These are phyloP conservation scores for Pangasius djambal DNA, from an alignment of 2,797 vertebrate species.

Conservation along the genomic window DNA sequence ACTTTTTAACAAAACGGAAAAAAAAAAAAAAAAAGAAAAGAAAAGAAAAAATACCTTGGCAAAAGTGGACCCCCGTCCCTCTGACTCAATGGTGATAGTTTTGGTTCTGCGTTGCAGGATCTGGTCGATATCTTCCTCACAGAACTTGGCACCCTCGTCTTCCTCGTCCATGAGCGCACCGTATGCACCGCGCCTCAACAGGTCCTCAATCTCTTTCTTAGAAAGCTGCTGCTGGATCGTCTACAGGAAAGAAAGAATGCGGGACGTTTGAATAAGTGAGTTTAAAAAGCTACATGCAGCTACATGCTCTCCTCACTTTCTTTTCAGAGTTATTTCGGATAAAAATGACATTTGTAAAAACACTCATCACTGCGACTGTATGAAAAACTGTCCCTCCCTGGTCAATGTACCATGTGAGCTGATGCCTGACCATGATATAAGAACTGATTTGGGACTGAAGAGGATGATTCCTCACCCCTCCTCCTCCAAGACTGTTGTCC, in stretches of 20 bases:
- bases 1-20: too few species aligned
- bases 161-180: constrained; percentile 99
- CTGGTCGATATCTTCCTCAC: constrained; percentile 98
- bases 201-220: constrained; percentile 98
- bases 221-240: constrained; percentile 94
- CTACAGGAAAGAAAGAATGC: not conserved
- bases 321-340: not conserved
- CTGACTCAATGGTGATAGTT: constrained; percentile 98
- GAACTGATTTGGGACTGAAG: not conserved
- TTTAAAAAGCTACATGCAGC: not conserved
- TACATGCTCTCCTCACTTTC: not conserved
- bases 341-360: not conserved
- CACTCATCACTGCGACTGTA: not conserved
- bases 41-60: constrained; percentile 79
- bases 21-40: not conserved
- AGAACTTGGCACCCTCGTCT: constrained; percentile 98
- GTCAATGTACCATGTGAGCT: not conserved
- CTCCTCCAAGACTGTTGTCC: constrained; percentile 89
- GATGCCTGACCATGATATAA: too few species aligned
- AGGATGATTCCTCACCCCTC: constrained; percentile 49
- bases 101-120: constrained; percentile 95
- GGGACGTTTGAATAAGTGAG: not conserved
- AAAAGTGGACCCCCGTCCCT: constrained; percentile 96
- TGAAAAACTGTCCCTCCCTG: too few species aligned
- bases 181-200: constrained; percentile 92